Base-by-base conservation (phyloP, 37 sponge, comb jelly and placozoan genomes). In the Spongia lamella region DNA sequence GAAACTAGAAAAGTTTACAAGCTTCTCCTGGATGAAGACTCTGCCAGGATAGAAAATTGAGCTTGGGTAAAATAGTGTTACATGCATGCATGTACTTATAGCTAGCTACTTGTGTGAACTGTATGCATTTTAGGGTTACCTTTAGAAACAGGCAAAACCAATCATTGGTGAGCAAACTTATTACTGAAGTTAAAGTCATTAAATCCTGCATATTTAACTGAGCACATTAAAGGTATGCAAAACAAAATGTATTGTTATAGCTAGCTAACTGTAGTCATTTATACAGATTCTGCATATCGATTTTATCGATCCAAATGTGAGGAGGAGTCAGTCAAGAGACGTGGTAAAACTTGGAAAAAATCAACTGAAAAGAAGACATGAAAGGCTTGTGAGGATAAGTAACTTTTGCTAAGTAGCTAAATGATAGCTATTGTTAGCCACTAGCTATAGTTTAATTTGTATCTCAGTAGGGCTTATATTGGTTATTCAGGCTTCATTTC, bases 1-100 rank as follows among this genome's bases (percentile, higher is more conserved):
- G 80, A 79, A 69, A 69, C 70, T n/a, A 39, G 80, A 32, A 58
- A 58, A 31, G 49, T 61, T 15, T 79, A 79, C 61, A 31, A 68
- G 36, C 24, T 47, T 21, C 47, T 79, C 19, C 7, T 70, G 39
- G 80, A 79, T 32, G 80, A 79, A 17, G 80, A 79, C 21, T 43
- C 9, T 79, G 35, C 61, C 34, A 29, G 80, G 80, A 24, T 79
- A 39, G 25, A 31, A 34, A 15, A 78, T 78, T 64, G 79, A 25
- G 19, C 79, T 57, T 7, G 38, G 57, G 79, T 78, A 75, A 27
- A 20, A 53, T 9, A 13, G 9, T 43, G 9, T 43, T 43, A 9
- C 47, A 43, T 43, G 47, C 47, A 43, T 43, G 9, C 5, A 9
- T 43, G 9, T 43, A 43, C 47, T 13, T 9, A 43, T 43, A n/a